A percentile compares a stretch with the other conserved stretches of the same genome.
Conservation (phyloP, 1,140 invertebrate genomes). For the Gyrodactylus bullatarudis region DNA sequence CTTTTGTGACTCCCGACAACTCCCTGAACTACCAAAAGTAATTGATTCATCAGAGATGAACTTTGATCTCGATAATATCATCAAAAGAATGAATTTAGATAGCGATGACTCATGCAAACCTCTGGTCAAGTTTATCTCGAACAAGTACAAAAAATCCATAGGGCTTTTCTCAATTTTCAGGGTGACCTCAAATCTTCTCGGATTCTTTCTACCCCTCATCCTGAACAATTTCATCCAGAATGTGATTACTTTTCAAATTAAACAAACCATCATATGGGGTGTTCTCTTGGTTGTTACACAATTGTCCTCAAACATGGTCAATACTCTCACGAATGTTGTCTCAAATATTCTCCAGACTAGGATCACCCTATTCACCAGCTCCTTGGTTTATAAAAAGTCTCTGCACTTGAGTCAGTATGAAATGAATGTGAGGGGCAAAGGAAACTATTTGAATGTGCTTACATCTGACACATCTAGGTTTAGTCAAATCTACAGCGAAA, state of each 20-base stretch:
- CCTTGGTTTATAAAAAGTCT: background rate
- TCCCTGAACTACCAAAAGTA: background rate
- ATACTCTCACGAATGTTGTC: background rate
- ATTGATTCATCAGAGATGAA: background rate
- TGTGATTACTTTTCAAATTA: background rate
- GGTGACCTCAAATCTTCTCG: background rate
- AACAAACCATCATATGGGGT: background rate
- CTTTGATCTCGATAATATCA: background rate
- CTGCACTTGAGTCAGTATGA: background rate
- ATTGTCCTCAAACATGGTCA: background rate
- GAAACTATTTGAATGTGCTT: background rate
- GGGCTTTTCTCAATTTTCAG: background rate
- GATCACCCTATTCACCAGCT: background rate
- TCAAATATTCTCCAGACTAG: background rate
- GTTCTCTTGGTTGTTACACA: background rate
- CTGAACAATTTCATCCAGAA: background rate
- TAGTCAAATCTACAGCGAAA: background rate
- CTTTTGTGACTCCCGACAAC: background rate
- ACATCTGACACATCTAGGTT: background rate
- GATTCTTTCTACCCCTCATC: background rate
- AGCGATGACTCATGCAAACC: background rate
- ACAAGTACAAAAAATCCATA: background rate
- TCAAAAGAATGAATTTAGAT: background rate
- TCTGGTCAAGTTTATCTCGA: background rate
- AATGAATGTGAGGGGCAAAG: background rate